phyloP scores from a whole-genome alignment of 2,797 vertebrate genomes.

The Phoebastria nigripes region DNA sequence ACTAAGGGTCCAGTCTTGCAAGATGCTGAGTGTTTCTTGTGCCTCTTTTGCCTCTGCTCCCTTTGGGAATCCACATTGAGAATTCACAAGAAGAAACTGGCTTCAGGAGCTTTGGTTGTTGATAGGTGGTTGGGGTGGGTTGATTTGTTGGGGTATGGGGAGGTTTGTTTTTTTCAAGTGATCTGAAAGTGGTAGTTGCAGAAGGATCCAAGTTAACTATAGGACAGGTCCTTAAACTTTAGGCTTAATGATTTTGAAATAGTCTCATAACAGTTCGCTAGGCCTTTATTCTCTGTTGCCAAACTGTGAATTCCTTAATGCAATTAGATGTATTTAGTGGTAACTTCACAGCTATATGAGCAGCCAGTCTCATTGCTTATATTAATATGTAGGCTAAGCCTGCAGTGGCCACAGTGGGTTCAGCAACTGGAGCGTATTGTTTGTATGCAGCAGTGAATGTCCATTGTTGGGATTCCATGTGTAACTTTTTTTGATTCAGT shows the following conservation, averaged over 20 bases:
- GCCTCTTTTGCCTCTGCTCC: background rate
- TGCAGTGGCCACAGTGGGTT: background rate
- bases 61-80: background rate
- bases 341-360: background rate
- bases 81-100: background rate
- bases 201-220: background rate
- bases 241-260: background rate
- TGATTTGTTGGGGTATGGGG: background rate
- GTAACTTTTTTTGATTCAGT: background rate
- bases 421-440: background rate
- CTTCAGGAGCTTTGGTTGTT: background rate
- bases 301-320: background rate
- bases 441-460: background rate
- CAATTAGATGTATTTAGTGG: background rate
- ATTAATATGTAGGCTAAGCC: background rate
- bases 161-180: background rate
- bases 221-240: background rate
- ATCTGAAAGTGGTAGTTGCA: background rate
- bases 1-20: background rate
- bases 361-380: background rate
- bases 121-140: background rate
- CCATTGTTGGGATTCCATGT: background rate
- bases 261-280: background rate
- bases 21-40: background rate
- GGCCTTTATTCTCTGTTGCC: background rate